Evolutionary conservation across 2,797 vertebrate genomes (phyloP).

Genomic region (Siniperca undulata): DNA sequence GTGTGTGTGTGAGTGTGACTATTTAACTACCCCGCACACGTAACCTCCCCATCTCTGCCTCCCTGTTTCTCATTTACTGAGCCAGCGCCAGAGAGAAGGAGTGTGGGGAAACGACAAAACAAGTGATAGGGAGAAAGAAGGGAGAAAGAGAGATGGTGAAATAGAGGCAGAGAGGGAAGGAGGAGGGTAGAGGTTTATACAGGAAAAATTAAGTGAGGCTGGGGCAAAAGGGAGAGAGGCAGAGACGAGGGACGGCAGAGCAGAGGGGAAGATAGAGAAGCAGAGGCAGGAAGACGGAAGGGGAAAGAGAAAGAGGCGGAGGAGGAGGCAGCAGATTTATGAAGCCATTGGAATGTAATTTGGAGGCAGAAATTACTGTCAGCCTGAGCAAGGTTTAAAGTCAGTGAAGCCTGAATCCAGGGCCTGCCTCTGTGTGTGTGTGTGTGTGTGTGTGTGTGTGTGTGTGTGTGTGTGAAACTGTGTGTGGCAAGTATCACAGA

Average conservation of each 20-base stretch:
- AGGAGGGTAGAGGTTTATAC: slow-evolving; percentile 59
- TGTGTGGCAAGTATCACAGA: slow-evolving; percentile 67
- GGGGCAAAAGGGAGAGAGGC: slow-evolving; percentile 64
- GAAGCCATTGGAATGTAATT: slow-evolving; percentile 91
- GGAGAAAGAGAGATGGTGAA: slow-evolving; percentile 67
- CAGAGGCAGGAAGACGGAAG: slow-evolving; percentile 72
- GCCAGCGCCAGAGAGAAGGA: slow-evolving; percentile 75
- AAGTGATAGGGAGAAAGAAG: slow-evolving; percentile 69
- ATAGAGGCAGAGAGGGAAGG: slow-evolving; percentile 48
- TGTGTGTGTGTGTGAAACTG: slow-evolving; percentile 28
- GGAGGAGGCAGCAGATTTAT: slow-evolving; percentile 87
- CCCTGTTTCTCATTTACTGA: slow-evolving; percentile 89
- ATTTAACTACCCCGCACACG: slow-evolving; percentile 88
- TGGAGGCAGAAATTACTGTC: slow-evolving; percentile 90
- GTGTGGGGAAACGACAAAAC: slow-evolving; percentile 80
- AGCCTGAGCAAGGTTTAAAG: slow-evolving; percentile 87
- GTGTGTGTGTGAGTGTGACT: slow-evolving; percentile 69
- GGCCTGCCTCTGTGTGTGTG: slow-evolving; percentile 60
- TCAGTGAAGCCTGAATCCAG: slow-evolving; percentile 84
- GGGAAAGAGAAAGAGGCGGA: slow-evolving; percentile 64
- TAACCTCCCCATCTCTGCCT: slow-evolving; percentile 87
- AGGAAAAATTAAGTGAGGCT: slow-evolving; percentile 73
- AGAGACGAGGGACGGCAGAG: slow-evolving; percentile 31
- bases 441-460: slow-evolving; percentile 36
- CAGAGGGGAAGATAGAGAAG: slow-evolving; percentile 74